These are phyloP conservation scores for Philotrypesis tridentata DNA, from an alignment of 1,140 invertebrate genomes.

Conservation along the genomic window DNA sequence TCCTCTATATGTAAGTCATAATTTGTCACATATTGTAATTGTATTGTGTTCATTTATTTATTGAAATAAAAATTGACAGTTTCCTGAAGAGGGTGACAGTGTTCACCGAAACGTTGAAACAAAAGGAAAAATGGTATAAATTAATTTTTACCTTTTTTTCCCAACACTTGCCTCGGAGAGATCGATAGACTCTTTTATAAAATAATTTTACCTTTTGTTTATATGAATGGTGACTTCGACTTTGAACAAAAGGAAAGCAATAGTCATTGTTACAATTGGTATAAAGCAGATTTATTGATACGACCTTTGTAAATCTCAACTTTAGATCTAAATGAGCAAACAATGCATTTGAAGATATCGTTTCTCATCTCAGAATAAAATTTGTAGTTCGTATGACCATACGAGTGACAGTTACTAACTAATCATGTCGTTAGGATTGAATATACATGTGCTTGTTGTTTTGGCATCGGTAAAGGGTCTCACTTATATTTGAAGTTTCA, in stretches of 20 bases:
- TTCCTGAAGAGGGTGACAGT: too few species aligned
- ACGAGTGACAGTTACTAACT: slow-evolving; percentile 95
- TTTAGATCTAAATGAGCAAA: slow-evolving; percentile 87
- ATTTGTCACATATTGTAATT: too few species aligned
- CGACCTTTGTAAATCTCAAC: slow-evolving; percentile 95
- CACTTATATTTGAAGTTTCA: slow-evolving; percentile 97
- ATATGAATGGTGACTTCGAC: slow-evolving; percentile 96
- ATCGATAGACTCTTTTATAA: too few species aligned
- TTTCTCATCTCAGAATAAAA: slow-evolving; percentile 98
- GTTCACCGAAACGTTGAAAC: too few species aligned
- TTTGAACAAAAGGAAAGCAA: slow-evolving; percentile 95
- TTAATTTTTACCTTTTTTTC: too few species aligned
- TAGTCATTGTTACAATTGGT: slow-evolving; percentile 95
- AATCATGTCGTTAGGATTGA: slow-evolving; percentile 99
- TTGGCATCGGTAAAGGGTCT: slow-evolving; percentile 96
- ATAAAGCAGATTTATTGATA: slow-evolving; percentile 98
- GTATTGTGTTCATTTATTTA: too few species aligned
- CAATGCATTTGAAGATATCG: slow-evolving; percentile 96
- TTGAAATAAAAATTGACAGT: too few species aligned
- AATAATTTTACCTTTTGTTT: slow-evolving; percentile 99
- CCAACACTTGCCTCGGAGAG: too few species aligned
- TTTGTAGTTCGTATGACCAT: slow-evolving; percentile 98
- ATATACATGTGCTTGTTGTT: slow-evolving; percentile 94
- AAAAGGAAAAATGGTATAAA: too few species aligned
- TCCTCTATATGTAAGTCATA: too few species aligned